Conservation (phyloP, 1,140 invertebrate genomes). For the Drosophila eugracilis region DNA sequence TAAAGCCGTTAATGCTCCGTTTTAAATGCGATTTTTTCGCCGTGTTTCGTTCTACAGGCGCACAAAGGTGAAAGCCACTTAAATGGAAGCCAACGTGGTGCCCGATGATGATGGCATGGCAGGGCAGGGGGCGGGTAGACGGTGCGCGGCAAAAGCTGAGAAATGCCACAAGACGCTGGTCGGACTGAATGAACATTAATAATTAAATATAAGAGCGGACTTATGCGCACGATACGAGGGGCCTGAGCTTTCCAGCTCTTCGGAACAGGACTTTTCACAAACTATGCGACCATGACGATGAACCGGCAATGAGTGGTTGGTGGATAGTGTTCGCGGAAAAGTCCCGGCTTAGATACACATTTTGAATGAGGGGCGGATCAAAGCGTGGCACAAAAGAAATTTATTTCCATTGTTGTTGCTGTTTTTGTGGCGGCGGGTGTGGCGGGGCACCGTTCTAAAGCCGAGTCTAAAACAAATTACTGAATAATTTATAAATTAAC, state of each 20-base stretch:
- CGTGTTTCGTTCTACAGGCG: slow-evolving; percentile 26
- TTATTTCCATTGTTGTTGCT: slow-evolving; percentile 48
- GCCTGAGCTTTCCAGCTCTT: background rate
- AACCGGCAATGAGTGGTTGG: slow-evolving; percentile 15
- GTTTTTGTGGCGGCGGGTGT: slow-evolving; percentile 5
- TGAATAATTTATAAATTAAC: slow-evolving; percentile 83
- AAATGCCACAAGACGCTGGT: slow-evolving; percentile 62
- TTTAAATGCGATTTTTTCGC: slow-evolving; percentile 58
- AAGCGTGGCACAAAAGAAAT: slow-evolving; percentile 74
- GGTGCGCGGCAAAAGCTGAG: slow-evolving; percentile 30
- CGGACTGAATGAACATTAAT: slow-evolving; percentile 68
- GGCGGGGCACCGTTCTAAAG: slow-evolving; percentile 63
- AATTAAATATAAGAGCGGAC: slow-evolving; percentile 75
- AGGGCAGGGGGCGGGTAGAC: slow-evolving; percentile 1
- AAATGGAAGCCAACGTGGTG: slow-evolving; percentile 48
- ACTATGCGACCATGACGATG: slow-evolving; percentile 27
- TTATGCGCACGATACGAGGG: slow-evolving; percentile 50
- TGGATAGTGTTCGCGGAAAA: slow-evolving; percentile 60
- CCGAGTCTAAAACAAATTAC: slow-evolving; percentile 80
- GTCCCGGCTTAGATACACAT: slow-evolving; percentile 66
- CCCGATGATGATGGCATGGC: slow-evolving; percentile 22
- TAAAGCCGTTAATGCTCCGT: slow-evolving; percentile 54
- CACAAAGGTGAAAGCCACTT: slow-evolving; percentile 63
- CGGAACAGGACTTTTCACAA: slow-evolving; percentile 10
- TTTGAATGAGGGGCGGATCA: slow-evolving; percentile 70